A percentile compares a stretch with the other conserved stretches of the same genome.
phyloP scores from a whole-genome alignment of 2,888 invertebrate genomes.

The Spicauda simplicius region DNA sequence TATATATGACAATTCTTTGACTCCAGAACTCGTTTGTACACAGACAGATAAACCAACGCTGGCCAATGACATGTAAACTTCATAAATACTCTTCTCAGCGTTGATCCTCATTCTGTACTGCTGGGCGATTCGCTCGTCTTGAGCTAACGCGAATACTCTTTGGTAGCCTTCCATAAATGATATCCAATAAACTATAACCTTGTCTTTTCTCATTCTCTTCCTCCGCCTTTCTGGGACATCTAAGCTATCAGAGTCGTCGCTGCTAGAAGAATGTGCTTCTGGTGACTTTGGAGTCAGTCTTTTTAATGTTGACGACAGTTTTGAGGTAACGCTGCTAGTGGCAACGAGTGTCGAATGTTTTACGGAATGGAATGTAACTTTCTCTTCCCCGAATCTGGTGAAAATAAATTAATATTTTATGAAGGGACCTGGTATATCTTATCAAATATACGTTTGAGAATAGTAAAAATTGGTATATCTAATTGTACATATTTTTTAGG shows the following conservation, averaged over 20 bases:
- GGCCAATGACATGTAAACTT: slow-evolving; percentile 88
- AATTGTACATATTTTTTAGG: too few relatives aligned
- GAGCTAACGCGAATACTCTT: slow-evolving; percentile 89
- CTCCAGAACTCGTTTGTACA: slow-evolving; percentile 64
- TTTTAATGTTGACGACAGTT: slow-evolving; percentile 82
- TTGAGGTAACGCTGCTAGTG: slow-evolving; percentile 79
- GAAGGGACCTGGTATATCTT: too few relatives aligned
- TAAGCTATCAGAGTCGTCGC: slow-evolving; percentile 83
- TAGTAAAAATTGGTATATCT: too few relatives aligned
- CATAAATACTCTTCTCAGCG: slow-evolving; percentile 88
- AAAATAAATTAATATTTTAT: neutral
- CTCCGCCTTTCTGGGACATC: slow-evolving; percentile 77
- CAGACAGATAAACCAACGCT: slow-evolving; percentile 88
- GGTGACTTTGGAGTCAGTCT: slow-evolving; percentile 81
- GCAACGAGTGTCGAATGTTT: slow-evolving; percentile 80
- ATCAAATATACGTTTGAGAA: too few relatives aligned
- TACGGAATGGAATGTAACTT: slow-evolving; percentile 89
- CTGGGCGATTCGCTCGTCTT: slow-evolving; percentile 89
- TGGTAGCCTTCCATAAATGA: slow-evolving; percentile 91
- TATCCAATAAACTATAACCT: slow-evolving; percentile 92
- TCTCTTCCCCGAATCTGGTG: slow-evolving; percentile 87
- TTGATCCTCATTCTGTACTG: slow-evolving; percentile 85
- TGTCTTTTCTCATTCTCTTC: slow-evolving; percentile 89
- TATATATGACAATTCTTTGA: slow-evolving; percentile 88
- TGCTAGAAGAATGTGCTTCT: slow-evolving; percentile 84